Percentiles rank a stretch among this genome's conserved stretches.
Evolutionary conservation across 2,797 vertebrate species (phyloP).

Genomic region (Enteromius trimaculatus): DNA sequence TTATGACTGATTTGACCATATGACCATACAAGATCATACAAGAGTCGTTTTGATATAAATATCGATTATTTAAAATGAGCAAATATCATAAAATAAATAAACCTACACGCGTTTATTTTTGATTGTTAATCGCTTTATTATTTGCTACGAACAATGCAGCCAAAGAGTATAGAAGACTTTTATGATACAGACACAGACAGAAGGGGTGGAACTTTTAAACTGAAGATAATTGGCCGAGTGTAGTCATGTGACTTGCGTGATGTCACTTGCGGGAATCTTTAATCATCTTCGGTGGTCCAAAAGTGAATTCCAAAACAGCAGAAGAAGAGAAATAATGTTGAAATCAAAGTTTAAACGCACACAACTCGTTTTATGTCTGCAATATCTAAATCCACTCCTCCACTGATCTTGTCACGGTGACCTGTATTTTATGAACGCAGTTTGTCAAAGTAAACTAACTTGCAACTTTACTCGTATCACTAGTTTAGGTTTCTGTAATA

Average conservation of each 20-base stretch:
- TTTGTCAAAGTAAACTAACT: background rate
- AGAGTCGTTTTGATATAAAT: background rate
- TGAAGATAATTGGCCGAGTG: background rate
- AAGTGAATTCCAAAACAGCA: background rate
- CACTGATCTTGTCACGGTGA: background rate
- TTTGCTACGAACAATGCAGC: background rate
- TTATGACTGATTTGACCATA: no score
- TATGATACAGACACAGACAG: background rate
- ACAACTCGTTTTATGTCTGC: background rate
- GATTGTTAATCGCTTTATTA: background rate
- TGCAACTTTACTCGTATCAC: background rate
- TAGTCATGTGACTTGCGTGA: constrained; percentile 11
- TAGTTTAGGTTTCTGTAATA: background rate
- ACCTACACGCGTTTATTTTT: no score
- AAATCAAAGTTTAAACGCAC: background rate
- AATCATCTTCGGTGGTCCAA: constrained; percentile 47
- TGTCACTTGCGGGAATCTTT: constrained; percentile 50
- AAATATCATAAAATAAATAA: no score
- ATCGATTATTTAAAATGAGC: no score
- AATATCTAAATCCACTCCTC: background rate
- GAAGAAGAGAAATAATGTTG: background rate
- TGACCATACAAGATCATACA: no score
- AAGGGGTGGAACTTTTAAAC: background rate
- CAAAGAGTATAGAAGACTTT: no score
- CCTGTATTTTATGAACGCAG: background rate